Base-by-base conservation (phyloP, 35 echinoderm and acorn worm species). In the Lytechinus variegatus region DNA sequence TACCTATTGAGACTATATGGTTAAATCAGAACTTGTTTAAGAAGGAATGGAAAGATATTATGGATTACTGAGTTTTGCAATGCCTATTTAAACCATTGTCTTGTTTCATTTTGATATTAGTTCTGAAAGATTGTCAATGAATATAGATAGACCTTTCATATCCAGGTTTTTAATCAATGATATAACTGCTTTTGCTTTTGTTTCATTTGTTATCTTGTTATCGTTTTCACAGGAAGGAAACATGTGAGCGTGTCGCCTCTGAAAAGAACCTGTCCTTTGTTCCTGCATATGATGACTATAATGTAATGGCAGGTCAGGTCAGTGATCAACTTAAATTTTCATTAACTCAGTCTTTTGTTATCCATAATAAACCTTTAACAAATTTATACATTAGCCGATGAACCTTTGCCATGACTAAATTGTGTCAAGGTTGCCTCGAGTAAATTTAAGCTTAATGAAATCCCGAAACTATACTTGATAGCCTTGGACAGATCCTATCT, bases 241-340 rank as follows among this genome's bases (percentile, higher is more conserved):
- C 94, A n/a, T 96, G 95, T 96, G 97, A 92, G 21, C 91, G 55
- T 21, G 97, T 97, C 4, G 54, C 52, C 14, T 89, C 95, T 52
- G 97, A 96, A 54, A 66, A 91, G 56, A 95, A 60, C 54, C 89
- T 91, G 71, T 54, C 58, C 9, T 96, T 95, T n/a, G 91, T 97
- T 14, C 86, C 97, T 79, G 92, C 97, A 1, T 97, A 96, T 92
- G 95, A 97, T 79, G 87, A 97, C 91, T 95, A 92, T 89, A 96
- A 97, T 91, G 97, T 97, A 55, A 96, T 97, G 21, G 97, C 97
- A 57, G 97, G 97, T 54, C 54, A 92, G 16, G 90, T 92, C 90
- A 92, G 52, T 92, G 27, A 52, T 28, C 6, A 21, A 27, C 24
- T 9, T 21, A 9, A 52, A 13, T 55, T 53, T 92, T 7, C 14